phyloP scores from a whole-genome alignment of 2,888 invertebrate genomes.

The Leuctra nigra region DNA sequence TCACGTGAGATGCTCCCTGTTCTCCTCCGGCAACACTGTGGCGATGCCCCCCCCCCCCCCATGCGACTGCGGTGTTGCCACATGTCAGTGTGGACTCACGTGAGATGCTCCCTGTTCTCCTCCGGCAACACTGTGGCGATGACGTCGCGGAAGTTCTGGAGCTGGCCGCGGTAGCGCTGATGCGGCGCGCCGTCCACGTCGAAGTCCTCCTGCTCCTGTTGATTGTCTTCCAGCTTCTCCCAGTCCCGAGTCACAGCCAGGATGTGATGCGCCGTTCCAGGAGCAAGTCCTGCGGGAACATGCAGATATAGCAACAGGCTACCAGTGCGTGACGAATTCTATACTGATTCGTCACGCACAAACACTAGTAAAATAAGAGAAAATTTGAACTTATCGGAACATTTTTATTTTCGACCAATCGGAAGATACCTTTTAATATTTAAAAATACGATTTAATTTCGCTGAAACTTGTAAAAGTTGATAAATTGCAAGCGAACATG shows the following conservation, averaged over 20 bases:
- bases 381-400: background rate
- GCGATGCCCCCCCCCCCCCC: too few species aligned
- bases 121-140: constrained; percentile 32
- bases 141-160: constrained; percentile 31
- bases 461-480: too few species aligned
- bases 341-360: background rate
- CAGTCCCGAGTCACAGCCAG: constrained; percentile 38
- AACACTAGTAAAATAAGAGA: background rate
- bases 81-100: too few species aligned
- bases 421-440: too few species aligned
- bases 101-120: constrained; percentile 34
- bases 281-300: constrained; percentile 32
- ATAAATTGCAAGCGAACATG: too few species aligned
- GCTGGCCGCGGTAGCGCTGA: constrained; percentile 15
- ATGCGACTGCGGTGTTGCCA: too few species aligned
- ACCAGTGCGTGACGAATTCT: background rate
- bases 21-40: too few species aligned
- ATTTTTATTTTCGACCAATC: too few species aligned
- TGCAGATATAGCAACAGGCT: background rate
- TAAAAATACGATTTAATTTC: too few species aligned
- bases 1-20: too few species aligned
- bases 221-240: constrained; percentile 33
- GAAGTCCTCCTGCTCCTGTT: constrained; percentile 16
- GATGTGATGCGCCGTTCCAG: constrained; percentile 34
- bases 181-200: constrained; percentile 16